Conservation (phyloP, 2,888 invertebrate species). For the Pristionchus japonicus region DNA sequence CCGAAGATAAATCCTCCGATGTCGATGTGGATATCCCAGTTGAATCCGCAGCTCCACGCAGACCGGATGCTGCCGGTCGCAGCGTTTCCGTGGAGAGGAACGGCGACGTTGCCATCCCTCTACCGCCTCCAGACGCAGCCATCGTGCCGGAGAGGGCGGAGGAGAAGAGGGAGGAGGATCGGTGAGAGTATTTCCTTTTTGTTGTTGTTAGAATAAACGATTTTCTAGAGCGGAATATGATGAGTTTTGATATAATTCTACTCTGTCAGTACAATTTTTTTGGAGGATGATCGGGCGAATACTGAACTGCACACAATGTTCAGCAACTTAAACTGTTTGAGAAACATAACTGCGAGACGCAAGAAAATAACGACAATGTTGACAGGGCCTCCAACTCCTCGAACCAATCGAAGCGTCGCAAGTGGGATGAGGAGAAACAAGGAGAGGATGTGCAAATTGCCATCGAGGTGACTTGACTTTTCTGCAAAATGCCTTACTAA, state of each 20-base stretch:
- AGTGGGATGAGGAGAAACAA: not conserved
- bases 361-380: too few species aligned
- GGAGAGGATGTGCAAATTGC: not conserved
- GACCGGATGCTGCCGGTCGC: not conserved
- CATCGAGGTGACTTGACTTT: not conserved
- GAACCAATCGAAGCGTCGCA: not conserved
- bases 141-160: not conserved
- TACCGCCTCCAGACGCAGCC: conserved; percentile 1
- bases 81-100: not conserved
- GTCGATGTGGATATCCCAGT: not conserved
- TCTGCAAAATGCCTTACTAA: not conserved
- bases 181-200: not conserved
- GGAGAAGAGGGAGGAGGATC: not conserved
- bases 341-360: too few species aligned
- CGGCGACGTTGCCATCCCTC: not conserved
- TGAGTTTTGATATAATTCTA: too few species aligned
- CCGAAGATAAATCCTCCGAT: not conserved
- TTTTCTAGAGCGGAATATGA: too few species aligned
- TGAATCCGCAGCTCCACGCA: not conserved
- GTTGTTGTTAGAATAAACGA: too few species aligned
- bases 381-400: not conserved
- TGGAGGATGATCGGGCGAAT: too few species aligned
- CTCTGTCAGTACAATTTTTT: too few species aligned
- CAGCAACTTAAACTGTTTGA: too few species aligned
- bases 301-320: too few species aligned